Evolutionary conservation across 2,888 invertebrate genomes (phyloP), one percentile per base, ranked within the genome.

Genomic region (Drosophila mercatorum): DNA sequence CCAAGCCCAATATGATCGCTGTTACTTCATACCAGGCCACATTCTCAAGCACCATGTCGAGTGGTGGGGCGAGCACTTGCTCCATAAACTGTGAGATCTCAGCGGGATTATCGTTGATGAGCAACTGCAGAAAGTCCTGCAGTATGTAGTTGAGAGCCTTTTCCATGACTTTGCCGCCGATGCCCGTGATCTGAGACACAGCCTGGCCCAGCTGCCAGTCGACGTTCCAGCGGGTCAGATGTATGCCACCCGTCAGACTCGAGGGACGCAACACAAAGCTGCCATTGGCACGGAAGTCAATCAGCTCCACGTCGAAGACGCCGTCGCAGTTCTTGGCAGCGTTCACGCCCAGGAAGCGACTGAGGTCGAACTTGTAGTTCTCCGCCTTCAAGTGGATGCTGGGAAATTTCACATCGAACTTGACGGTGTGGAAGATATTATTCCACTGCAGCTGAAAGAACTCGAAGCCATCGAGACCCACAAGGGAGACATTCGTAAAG

Each of bases 401-500:
- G 2, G 83, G 86, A 43, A 92, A 92, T 10, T 70, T 87, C 0
- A 92, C 76, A 44, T 92, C 91, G 44, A 89, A 92, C 8, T 79
- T 84, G 6, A 91, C 62, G 38, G 82, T 91, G 8, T 89, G 83
- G 0, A 84, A 59, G 0, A 88, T 17, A 47, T 89, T 85, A 63
- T 70, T 89, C 79, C 89, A 91, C 34, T 80, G 73, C 3, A 92
- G 77, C 36, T 77, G 64, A 2, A 66, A 65, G 8, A 92, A 80
- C 38, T 91, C 89, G 55, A 90, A 92, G 11, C 86, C 70, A 61
- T 92, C 82, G 2, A 92, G 74, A 10, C 91, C 92, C 22, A 72
- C 78, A 2, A 92, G 38, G 0, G 61, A 68, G 2, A 91, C 59
- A 26, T 91, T 76, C 12, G 88, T 87, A 0, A 91, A 66, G 60